Base-by-base conservation (phyloP, 1,140 invertebrate genomes). In the Nephila pilipes region DNA sequence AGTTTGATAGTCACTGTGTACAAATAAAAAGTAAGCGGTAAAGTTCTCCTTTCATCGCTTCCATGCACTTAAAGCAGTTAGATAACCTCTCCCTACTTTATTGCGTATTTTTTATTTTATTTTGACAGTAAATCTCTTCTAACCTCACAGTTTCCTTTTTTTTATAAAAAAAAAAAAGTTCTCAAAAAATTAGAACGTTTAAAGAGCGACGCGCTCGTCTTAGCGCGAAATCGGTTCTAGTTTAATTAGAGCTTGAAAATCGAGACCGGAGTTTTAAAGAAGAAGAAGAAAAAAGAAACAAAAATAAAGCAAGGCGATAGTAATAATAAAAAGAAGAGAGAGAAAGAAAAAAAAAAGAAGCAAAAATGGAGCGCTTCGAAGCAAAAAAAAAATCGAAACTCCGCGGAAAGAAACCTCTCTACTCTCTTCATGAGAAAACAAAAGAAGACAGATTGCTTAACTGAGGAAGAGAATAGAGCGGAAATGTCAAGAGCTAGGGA, bases 401-500 rank as follows among this genome's bases (percentile, higher is more conserved):
- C 32, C 32, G 87, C 12, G 65, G 63, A 88, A 92, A 92, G 60
- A 85, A 92, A 85, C 58, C 80, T 25, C 25, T 25, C 89, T 20
- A 36, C 80, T 25, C 25, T 25, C 89, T 20, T 22, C 29, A 29
- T 46, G 80, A 6, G 22, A 89, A 89, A 92, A 92, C 81, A 92
- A 92, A 91, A 92, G 90, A 92, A 92, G 90, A 92, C 90, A 85
- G 80, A 92, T 92, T 92, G 85, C 90, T 92, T 92, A 92, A 92
- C 79, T 36, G 38, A 14, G 29, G 58, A 58, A 85, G 81, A 90
- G 75, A 90, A 81, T 80, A 90, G 32, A n/a, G 88, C 69, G 88
- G 90, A 92, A 92, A 92, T 85, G 90, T 92, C 90, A 92, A 92
- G 90, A 85, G 22, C 90, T 60, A 25, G 12, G 32, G 32, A 29